Evolutionary conservation across 2,113 vertebrate species (phyloP), one percentile per base, ranked within the genome.

Genomic region (Vicugna pacos): DNA sequence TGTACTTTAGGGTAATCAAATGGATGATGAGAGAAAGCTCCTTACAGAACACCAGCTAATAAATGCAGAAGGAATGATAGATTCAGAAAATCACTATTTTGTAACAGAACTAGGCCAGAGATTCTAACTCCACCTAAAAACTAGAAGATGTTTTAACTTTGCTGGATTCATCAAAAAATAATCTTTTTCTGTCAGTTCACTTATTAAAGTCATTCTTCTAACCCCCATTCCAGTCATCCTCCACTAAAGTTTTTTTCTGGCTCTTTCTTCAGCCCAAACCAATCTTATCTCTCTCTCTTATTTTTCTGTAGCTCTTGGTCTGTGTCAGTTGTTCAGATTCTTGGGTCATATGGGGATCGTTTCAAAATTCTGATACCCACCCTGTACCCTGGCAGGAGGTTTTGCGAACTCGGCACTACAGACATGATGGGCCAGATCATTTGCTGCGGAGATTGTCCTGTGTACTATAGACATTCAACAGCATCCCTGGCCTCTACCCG

Each of bases 81-180:
- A 75, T 87, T 58, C 6, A 54, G 67, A 91, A 91, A 91, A 82
- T 82, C 60, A 91, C 10, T n/a, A 96, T 2, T 96, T 75, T 91
- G 65, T 67, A 73, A 82, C 46, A 24, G 28, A 64, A 54, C 42
- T 54, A 81, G n/a, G 26, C 16, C 77, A 46, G 3, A 64, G 22
- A 54, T 87, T 94, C 32, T 93, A 58, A 70, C 56, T 62, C 69
- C 46, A 69, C 16, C 35, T 56, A 42, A 94, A 91, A 83, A 91
- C 22, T 38, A 94, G 28, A 89, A 32, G 42, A 62, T 30, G 42
- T 77, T 62, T 77, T 62, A 85, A 67, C 52, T 92, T 73, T 14
- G 81, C 75, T 64, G 46, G 62, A 87, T 32, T 97, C 75, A 87
- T 86, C 30, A 48, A 60, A 67, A 67, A 64, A 75, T 28, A 32